These are phyloP conservation scores for Acanthosoma haemorrhoidale DNA, from an alignment of 2,888 invertebrate genomes.

Conservation along the genomic window DNA sequence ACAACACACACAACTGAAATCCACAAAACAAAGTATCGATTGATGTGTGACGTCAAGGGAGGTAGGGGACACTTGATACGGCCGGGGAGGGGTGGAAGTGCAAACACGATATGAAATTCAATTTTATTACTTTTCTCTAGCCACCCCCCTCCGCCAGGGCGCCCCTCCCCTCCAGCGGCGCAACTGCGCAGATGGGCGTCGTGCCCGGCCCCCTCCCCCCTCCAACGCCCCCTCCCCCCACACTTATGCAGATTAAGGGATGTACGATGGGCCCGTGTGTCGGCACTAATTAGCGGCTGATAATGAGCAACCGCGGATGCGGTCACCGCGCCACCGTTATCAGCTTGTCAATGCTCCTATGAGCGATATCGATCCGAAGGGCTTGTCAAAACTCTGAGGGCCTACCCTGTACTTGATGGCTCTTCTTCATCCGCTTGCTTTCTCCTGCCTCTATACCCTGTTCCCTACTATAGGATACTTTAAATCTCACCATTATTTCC, in stretches of 20 bases:
- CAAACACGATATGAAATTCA: slow-evolving; percentile 43
- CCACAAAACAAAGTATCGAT: slow-evolving; percentile 42
- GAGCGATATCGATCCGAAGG: neutral
- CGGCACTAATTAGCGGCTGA: neutral
- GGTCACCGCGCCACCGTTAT: neutral
- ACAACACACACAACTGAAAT: slow-evolving; percentile 39
- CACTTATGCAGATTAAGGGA: slow-evolving; percentile 4
- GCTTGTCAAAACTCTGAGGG: neutral
- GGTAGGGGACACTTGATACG: slow-evolving; percentile 39
- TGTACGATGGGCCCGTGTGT: neutral
- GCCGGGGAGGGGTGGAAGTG: slow-evolving; percentile 40
- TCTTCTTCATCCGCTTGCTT: neutral
- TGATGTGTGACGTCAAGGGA: slow-evolving; percentile 41
- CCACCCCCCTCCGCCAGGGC: slow-evolving; percentile 34
- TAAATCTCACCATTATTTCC: neutral
- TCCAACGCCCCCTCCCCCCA: neutral
- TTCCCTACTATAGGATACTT: neutral
- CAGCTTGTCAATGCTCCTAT: neutral
- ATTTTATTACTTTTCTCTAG: slow-evolving; percentile 42
- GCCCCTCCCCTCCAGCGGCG: slow-evolving; percentile 38
- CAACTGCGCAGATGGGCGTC: slow-evolving; percentile 26
- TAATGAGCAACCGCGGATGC: slow-evolving; percentile 1
- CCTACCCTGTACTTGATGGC: neutral
- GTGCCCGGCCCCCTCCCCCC: too few species aligned
- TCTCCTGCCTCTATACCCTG: neutral